Evolutionary conservation across 2,113 vertebrate species (phyloP), one percentile per base, ranked within the genome.

Genomic region (Passerina amoena): DNA sequence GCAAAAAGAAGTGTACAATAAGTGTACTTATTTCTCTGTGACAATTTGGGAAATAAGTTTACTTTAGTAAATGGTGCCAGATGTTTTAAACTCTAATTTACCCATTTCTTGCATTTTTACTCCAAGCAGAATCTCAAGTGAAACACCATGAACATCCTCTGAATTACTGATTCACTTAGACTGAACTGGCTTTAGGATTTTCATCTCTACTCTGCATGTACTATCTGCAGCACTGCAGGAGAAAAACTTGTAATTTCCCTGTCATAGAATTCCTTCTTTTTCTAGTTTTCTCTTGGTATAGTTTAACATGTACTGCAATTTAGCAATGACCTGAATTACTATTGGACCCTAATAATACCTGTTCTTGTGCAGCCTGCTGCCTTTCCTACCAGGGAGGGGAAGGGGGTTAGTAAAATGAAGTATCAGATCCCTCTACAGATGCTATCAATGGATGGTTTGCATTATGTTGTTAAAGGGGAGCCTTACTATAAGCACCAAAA

Each of bases 61-160:
- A 57, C 78, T 95, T 86, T 35, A 79, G 61, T 66, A 93, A 92
- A 73, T 59, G 35, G 42, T 82, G 65, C 70, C 63, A 92, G 73
- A 30, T 3, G 0, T 69, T 96, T 93, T 59, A 70, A 86, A 66
- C 30, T 57, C 54, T 65, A 33, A 54, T 82, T 79, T 77, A 72
- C 42, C 27, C 18, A 7, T 53, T 86, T 90, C 37, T 80, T 94
- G 42, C 27, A 13, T 82, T 94, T 40, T 35, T 35, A n/a, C 51
- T 79, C 35, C 54, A 57, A 70, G 65, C 25, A 63, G 28, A 78
- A 78, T 77, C 45, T 61, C 2, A 3, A 57, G 35, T 48, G 40
- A 54, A 68, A 48, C 28, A 48, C 17, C 38, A 21, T 1, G 3
- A 28, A 40, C 14, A n/a, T 90, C 40, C 23, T 66, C 54, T 27